A percentile compares a stretch with the other conserved stretches of the same genome.
phyloP scores from a whole-genome alignment of 2,797 vertebrate genomes.

The Diglossa cyanea region DNA sequence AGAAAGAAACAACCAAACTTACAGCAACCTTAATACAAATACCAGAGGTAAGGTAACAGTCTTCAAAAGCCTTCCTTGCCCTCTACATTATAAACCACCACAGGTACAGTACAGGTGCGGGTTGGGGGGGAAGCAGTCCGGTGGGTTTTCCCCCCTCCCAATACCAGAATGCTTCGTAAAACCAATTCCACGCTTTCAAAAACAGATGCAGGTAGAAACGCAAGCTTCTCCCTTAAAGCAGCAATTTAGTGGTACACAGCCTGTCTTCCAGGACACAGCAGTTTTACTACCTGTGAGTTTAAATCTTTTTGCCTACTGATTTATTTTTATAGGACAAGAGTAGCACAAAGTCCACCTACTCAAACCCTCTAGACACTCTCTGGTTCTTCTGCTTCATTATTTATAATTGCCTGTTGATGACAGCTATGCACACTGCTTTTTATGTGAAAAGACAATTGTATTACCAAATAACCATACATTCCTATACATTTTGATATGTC shows the following conservation, averaged over 20 bases:
- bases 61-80: neutral
- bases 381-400: slow-evolving; percentile 14
- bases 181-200: neutral
- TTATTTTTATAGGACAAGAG: slow-evolving; percentile 26
- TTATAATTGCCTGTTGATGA: neutral
- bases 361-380: neutral
- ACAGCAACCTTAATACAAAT: neutral
- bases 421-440: neutral
- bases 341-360: neutral
- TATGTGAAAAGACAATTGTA: neutral
- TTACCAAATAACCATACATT: neutral
- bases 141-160: too few species aligned
- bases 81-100: neutral
- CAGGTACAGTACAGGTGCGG: neutral
- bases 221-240: neutral
- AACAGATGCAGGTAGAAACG: neutral
- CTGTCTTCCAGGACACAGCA: neutral
- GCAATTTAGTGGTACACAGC: neutral
- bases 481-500: neutral
- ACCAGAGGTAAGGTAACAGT: neutral
- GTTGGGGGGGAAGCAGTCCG: too few species aligned
- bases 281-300: slow-evolving; percentile 20
- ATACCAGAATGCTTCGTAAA: neutral
- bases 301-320: slow-evolving; percentile 1
- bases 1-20: neutral